Evolutionary conservation across 1,140 invertebrate species (phyloP).

Genomic region (Drosophila melanica): DNA sequence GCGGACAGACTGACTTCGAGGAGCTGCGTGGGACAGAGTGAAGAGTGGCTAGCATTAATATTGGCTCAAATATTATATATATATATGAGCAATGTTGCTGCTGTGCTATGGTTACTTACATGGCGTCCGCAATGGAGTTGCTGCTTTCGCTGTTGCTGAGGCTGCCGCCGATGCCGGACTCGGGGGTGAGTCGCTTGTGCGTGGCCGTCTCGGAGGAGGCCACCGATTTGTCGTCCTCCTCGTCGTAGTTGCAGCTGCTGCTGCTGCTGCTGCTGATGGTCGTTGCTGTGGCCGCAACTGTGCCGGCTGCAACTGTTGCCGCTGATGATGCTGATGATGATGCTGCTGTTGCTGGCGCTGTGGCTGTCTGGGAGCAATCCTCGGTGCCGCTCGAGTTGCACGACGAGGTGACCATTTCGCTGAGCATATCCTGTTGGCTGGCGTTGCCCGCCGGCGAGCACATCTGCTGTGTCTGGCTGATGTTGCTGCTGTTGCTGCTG

Average conservation of each 20-base stretch:
- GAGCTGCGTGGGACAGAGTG: slow-evolving; percentile 22
- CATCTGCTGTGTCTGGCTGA: slow-evolving; percentile 34
- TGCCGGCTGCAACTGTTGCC: background rate
- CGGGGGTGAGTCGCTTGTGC: slow-evolving; percentile 73
- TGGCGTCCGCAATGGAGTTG: slow-evolving; percentile 70
- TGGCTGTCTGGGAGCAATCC: slow-evolving; percentile 58
- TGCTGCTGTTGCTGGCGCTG: slow-evolving; percentile 2
- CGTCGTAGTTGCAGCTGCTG: slow-evolving; percentile 61
- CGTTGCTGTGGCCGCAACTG: background rate
- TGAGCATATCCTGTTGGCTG: slow-evolving; percentile 73
- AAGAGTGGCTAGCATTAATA: background rate
- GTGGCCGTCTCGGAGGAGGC: slow-evolving; percentile 64
- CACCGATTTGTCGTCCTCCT: slow-evolving; percentile 73
- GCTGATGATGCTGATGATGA: slow-evolving; percentile 9
- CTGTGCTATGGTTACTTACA: slow-evolving; percentile 46
- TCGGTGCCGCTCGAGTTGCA: slow-evolving; percentile 72
- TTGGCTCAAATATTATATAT: no score
- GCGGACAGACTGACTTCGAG: slow-evolving; percentile 50
- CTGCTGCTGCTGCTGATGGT: slow-evolving; percentile 27
- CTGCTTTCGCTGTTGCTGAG: slow-evolving; percentile 79
- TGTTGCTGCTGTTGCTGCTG: slow-evolving; percentile 27
- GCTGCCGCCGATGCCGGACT: slow-evolving; percentile 79
- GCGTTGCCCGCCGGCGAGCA: slow-evolving; percentile 46
- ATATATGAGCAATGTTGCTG: background rate
- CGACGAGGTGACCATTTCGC: slow-evolving; percentile 76